phyloP scores from a whole-genome alignment of 2,888 invertebrate genomes.

The Brachypterus glaber region DNA sequence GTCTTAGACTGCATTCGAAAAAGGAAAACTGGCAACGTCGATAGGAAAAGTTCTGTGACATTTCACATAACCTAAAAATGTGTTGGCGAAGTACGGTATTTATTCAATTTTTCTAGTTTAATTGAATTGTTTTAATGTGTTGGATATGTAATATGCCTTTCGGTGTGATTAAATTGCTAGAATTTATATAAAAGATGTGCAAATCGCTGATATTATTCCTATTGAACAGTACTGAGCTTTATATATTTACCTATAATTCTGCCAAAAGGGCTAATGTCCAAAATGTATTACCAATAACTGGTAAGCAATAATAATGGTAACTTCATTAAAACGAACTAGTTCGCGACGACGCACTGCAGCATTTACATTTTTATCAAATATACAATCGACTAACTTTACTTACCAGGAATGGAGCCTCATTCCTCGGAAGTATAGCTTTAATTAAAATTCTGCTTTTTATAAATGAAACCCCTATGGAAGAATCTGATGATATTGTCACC shows the following conservation, averaged over 20 bases:
- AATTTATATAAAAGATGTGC: constrained; percentile 27
- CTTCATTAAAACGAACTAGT: constrained; percentile 48
- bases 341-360: constrained; percentile 84
- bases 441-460: too few relatives aligned
- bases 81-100: too few relatives aligned
- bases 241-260: constrained; percentile 23
- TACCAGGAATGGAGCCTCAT: constrained; percentile 40
- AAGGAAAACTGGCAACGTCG: too few relatives aligned
- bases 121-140: too few relatives aligned
- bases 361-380: constrained; percentile 88
- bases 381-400: constrained; percentile 55
- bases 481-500: constrained; percentile 38
- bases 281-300: too few relatives aligned
- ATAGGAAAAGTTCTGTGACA: too few relatives aligned
- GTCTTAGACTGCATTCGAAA: too few relatives aligned
- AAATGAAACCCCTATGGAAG: constrained; percentile 31
- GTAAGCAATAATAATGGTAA: constrained; percentile 42
- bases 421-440: too few relatives aligned
- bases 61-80: too few relatives aligned
- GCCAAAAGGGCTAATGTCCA: constrained; percentile 33
- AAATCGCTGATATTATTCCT: constrained; percentile 25
- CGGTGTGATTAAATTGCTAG: too few relatives aligned
- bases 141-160: too few relatives aligned
- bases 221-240: constrained; percentile 26
- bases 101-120: too few relatives aligned